phyloP scores from a whole-genome alignment of 1,140 invertebrate species.

The Calliphora vicina region DNA sequence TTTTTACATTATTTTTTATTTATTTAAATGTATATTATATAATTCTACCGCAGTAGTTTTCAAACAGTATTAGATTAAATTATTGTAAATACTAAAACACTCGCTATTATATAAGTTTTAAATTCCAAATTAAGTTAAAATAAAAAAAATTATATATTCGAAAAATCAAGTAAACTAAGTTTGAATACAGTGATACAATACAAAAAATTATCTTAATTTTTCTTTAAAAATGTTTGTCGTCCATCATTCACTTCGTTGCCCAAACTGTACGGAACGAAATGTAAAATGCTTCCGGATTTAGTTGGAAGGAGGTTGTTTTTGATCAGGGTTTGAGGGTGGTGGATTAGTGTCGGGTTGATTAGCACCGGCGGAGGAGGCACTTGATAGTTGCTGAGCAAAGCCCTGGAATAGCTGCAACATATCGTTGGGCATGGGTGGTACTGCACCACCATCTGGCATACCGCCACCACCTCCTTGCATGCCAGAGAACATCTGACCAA shows the following conservation, averaged over 20 bases:
- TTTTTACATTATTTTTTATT: neutral
- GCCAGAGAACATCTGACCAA: slow-evolving; percentile 48
- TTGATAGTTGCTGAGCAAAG: slow-evolving; percentile 49
- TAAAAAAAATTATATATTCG: neutral
- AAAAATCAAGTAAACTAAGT: neutral
- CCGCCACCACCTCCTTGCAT: slow-evolving; percentile 44
- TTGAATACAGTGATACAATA: neutral
- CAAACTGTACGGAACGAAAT: neutral
- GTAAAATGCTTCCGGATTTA: neutral
- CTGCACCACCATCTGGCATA: slow-evolving; percentile 29
- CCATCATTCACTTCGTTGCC: neutral
- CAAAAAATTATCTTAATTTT: neutral
- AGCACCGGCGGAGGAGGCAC: slow-evolving; percentile 22
- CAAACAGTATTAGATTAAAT: neutral
- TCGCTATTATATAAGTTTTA: neutral
- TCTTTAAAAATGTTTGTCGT: neutral
- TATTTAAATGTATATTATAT: neutral
- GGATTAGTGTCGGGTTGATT: neutral
- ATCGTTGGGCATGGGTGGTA: slow-evolving; percentile 49
- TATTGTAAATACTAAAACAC: slow-evolving; percentile 5
- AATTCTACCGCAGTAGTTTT: neutral
- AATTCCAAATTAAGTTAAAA: neutral
- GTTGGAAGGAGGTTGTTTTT: slow-evolving; percentile 29
- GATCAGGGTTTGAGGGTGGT: slow-evolving; percentile 11
- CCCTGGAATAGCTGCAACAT: slow-evolving; percentile 56